These are phyloP conservation scores for Sitophilus oryzae DNA, from an alignment of 1,140 invertebrate species.

Conservation along the genomic window DNA sequence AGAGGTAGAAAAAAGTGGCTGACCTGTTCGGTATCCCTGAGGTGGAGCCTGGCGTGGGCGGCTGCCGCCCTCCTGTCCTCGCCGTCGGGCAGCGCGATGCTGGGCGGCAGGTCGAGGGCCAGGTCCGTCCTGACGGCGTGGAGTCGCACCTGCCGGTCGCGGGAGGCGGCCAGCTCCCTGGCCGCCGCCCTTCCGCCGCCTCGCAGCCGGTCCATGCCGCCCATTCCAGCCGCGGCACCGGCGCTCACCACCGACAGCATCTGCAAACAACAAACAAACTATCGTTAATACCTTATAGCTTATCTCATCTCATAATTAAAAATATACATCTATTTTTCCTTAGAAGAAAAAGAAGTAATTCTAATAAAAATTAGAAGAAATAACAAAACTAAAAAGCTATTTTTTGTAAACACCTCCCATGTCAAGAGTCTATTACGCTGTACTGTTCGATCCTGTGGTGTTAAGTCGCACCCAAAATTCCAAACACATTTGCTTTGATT, in stretches of 20 bases:
- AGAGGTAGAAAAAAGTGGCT: too few species aligned
- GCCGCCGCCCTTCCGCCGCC: constrained; percentile 40
- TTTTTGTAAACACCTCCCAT: too few species aligned
- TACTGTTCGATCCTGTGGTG: too few species aligned
- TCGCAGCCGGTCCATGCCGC: constrained; percentile 48
- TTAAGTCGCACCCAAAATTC: too few species aligned
- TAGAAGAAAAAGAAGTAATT: too few species aligned
- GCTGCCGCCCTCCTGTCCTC: constrained; percentile 58
- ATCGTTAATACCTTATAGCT: background rate
- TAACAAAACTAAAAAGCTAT: too few species aligned
- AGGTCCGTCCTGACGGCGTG: constrained; percentile 57
- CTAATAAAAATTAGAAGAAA: too few species aligned
- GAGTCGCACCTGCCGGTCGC: constrained; percentile 52
- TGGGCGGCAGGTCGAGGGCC: constrained; percentile 59
- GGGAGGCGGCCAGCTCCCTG: constrained; percentile 47
- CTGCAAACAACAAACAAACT: constrained; percentile 43
- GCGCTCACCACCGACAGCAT: constrained; percentile 60
- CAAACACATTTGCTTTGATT: too few species aligned
- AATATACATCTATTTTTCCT: too few species aligned
- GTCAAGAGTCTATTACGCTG: too few species aligned
- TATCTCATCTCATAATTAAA: too few species aligned
- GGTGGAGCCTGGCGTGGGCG: constrained; percentile 49
- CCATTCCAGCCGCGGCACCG: constrained; percentile 51
- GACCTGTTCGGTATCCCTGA: constrained; percentile 58
- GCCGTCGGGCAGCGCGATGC: constrained; percentile 62